These are phyloP conservation scores for Oreochromis niloticus DNA, from an alignment of 2,113 vertebrate genomes.

Conservation along the genomic window DNA sequence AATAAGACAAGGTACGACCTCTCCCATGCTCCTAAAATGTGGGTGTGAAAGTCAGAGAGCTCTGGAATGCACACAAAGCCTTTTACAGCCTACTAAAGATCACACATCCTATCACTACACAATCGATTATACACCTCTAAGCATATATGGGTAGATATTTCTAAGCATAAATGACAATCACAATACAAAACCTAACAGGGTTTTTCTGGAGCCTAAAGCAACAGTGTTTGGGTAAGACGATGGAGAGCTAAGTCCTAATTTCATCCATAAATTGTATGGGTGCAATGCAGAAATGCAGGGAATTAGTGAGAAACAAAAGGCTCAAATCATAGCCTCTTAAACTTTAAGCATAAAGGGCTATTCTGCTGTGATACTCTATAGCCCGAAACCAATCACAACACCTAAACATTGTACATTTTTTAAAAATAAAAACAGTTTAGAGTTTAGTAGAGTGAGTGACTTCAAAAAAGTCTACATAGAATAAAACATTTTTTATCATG, in stretches of 20 bases:
- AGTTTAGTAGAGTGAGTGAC: not conserved
- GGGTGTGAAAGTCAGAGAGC: too few relatives aligned
- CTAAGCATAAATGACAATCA: too few relatives aligned
- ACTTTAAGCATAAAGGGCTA: rapidly evolving
- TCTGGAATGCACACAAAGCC: too few relatives aligned
- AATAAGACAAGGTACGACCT: too few relatives aligned
- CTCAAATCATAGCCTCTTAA: not conserved
- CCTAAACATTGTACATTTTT: not conserved
- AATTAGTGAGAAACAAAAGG: not conserved
- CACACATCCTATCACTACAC: too few relatives aligned
- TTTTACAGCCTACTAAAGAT: too few relatives aligned
- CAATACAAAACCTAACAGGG: too few relatives aligned
- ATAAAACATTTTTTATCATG: not conserved
- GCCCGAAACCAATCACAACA: not conserved
- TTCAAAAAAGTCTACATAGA: not conserved
- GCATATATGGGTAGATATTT: too few relatives aligned
- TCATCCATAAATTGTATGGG: not conserved
- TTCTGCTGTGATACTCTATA: rapidly evolving
- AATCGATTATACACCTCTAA: too few relatives aligned
- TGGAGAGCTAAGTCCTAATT: not conserved
- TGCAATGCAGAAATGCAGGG: not conserved
- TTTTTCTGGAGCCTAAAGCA: not conserved
- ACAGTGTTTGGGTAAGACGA: rapidly evolving
- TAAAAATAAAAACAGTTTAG: not conserved
- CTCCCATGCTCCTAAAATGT: too few relatives aligned